Base-by-base conservation (phyloP, 2,797 vertebrate genomes). In the Simalia tracyae region DNA sequence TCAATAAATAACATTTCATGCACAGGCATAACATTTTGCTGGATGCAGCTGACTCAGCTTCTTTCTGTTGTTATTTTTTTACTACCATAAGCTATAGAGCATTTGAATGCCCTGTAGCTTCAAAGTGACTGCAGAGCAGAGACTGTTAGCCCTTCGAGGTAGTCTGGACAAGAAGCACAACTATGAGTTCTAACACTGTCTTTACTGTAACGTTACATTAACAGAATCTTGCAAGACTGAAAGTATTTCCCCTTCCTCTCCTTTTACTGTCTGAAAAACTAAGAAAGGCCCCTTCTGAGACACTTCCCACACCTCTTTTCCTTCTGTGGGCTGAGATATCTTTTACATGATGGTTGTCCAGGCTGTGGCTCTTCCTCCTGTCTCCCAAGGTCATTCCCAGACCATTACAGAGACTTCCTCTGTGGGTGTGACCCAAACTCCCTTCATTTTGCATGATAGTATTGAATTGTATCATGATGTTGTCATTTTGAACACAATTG, bases 51-150 rank as follows among this genome's bases (percentile, higher is more conserved):
- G 31, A 72, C 19, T 12, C 19, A 0, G 36, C 19, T 46, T 36
- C 12, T 24, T 19, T 24, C 57, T 36, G 3, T 42, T 60, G 31
- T 92, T 92, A 92, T 93, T 93, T 95, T 89, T 91, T 63, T 88
- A 61, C 91, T 93, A 91, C 91, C 22, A 26, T 14, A 64, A 66
- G 22, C 24, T 15, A 3, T 28, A 63, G 6, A 64, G 22, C 60
- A 64, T 64, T 88, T 64, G 24, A 15, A 15, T 42, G 46, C 31
- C 6, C 7, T 3, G 24, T 12, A 17, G 42, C 60, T 64, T 88
- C 60, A 50, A 46, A 81, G 46, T 81, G 72, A 46, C 36, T 81
- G 36, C 72, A 24, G 72, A 46, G 72, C 19, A 81, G 72, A 46
- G 36, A 81, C 36, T 81, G 19, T 24, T 81, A 24, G 19, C 19